These are phyloP conservation scores for Drepana arcuata DNA, from an alignment of 1,140 invertebrate genomes.

Conservation along the genomic window DNA sequence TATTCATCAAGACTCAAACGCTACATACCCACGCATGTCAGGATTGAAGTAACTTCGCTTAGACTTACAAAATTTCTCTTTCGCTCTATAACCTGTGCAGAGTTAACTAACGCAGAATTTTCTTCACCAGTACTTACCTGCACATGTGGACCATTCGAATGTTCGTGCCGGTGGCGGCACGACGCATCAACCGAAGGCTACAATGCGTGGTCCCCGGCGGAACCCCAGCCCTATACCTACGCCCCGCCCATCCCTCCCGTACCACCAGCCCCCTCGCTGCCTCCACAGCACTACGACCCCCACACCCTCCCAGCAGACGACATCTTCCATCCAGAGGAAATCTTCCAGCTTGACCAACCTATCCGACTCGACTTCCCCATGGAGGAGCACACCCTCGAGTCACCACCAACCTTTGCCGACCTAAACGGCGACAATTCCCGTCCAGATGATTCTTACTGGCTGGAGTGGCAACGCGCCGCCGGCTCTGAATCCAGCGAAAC, in stretches of 20 bases:
- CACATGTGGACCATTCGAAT: conserved; percentile 56
- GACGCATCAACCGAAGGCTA: conserved; percentile 35
- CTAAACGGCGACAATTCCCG: conserved; percentile 77
- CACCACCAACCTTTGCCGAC: conserved; percentile 80
- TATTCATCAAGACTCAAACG: too few species aligned
- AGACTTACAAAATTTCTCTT: too few species aligned
- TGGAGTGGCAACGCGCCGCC: conserved; percentile 56
- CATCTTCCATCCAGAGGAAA: conserved; percentile 84
- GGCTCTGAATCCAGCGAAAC: conserved; percentile 70
- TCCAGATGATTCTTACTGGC: conserved; percentile 69
- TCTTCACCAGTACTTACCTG: conserved; percentile 34
- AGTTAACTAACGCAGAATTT: too few species aligned
- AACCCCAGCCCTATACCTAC: conserved; percentile 35
- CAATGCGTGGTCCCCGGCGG: conserved; percentile 36
- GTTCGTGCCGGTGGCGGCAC: conserved; percentile 49
- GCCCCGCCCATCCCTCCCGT: conserved; percentile 31
- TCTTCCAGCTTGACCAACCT: conserved; percentile 83
- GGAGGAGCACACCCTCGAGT: conserved; percentile 69
- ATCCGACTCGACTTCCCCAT: conserved; percentile 75
- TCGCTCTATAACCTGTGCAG: too few species aligned
- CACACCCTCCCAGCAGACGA: conserved; percentile 73
- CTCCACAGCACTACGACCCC: conserved; percentile 42
- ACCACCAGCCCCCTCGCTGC: conserved; percentile 22
- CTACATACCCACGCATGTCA: too few species aligned
- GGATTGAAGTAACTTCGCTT: too few species aligned